phyloP scores from a whole-genome alignment of 2,113 vertebrate genomes.

The Dunckerocampus dactyliophorus region DNA sequence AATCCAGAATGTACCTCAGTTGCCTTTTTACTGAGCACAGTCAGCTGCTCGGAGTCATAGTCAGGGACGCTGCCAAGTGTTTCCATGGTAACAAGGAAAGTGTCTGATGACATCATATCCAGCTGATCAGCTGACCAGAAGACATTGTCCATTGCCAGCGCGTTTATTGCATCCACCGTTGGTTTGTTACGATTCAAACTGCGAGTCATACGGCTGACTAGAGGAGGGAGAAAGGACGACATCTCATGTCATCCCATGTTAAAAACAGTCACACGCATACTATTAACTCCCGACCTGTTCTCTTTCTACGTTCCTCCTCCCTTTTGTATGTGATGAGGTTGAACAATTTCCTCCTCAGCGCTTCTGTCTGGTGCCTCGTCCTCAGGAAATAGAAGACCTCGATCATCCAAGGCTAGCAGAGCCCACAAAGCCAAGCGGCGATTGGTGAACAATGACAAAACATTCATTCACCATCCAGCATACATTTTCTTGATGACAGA shows the following conservation, averaged over 20 bases:
- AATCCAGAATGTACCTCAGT: conserved; percentile 43
- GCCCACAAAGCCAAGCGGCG: neutral
- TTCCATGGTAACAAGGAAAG: conserved; percentile 42
- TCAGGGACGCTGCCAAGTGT: conserved; percentile 42
- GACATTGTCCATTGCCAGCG: conserved; percentile 45
- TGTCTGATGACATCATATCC: conserved; percentile 27
- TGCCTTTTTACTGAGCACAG: conserved; percentile 44
- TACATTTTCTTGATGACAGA: too few species aligned
- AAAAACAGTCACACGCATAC: neutral
- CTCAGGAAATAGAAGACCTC: conserved; percentile 47
- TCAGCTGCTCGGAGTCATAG: conserved; percentile 53
- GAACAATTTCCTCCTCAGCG: conserved; percentile 56
- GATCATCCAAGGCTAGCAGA: conserved; percentile 58
- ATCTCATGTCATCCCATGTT: neutral
- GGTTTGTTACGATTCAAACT: neutral
- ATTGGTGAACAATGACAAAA: neutral
- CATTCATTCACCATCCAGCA: too few species aligned
- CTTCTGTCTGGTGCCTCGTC: conserved; percentile 10
- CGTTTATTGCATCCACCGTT: conserved; percentile 35
- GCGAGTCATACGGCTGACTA: neutral
- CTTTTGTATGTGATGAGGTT: conserved; percentile 45
- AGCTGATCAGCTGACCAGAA: conserved; percentile 56
- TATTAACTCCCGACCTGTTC: too few species aligned
- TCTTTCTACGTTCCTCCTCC: conserved; percentile 37
- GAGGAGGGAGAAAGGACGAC: neutral